Evolutionary conservation across 2,797 vertebrate species (phyloP), one percentile per base, ranked within the genome.

Genomic region (Chiloscyllium punctatum): DNA sequence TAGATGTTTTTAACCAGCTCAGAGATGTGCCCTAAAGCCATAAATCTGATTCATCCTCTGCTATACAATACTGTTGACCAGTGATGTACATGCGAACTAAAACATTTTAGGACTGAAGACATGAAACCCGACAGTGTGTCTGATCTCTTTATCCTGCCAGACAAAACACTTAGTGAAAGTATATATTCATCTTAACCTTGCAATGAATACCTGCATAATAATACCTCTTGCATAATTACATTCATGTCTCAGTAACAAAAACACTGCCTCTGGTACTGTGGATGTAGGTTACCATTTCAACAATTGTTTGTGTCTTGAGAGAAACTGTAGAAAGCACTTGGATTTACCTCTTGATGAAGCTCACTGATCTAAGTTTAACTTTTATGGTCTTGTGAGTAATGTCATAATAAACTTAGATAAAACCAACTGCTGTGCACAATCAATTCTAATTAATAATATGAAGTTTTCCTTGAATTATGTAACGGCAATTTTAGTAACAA

Each of bases 161-260:
- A 95, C 94, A 77, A 95, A 77, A 95, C 94, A 95, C 71, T 74
- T 48, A 95, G 68, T 57, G 94, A 95, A 95, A 95, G 94, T 77
- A 57, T 77, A 77, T 71, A 95, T 77, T 95, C 74, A 77, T 95
- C 94, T 57, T 77, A 95, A 95, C 94, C 94, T 77, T 95, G 94
- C 94, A 95, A 51, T 74, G 94, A 77, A 95, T 95, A 95, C 69
- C 72, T 95, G 77, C 71, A 77, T 95, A 95, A 95, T 77, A 95
- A 72, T 33, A 72, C 69, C 71, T 77, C 71, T 77, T 57, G 51
- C 71, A 95, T 95, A 77, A 95, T 95, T 95, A 95, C 68, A 53
- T 77, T 77, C 48, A 74, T 53, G 90, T 95, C 94, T 53, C 94
- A 74, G 94, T n/a, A 53, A 95, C 71, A 77, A 53, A 95, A 95